Evolutionary conservation across 2,888 invertebrate genomes (phyloP), one percentile per base, ranked within the genome.

Genomic region (Drosophila anomalipes): DNA sequence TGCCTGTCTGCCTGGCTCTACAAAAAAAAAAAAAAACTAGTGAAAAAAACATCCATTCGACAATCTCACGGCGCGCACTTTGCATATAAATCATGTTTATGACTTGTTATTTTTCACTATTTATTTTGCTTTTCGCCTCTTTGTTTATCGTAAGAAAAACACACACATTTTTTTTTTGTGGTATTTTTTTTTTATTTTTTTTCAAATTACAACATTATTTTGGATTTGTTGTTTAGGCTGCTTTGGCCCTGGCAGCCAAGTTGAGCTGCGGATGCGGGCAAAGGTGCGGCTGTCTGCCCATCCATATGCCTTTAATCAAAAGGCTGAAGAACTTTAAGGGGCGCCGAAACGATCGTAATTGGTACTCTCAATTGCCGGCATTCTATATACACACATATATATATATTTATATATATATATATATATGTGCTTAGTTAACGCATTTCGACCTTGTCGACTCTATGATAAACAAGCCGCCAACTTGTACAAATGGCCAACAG

Each of bases 61-160:
- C 62, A 59, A 67, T 44, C 77, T 83, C 72, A 66, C 59, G 76
- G 74, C 69, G 82, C 87, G 83, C 82, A 87, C 91, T 87, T 89
- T 89, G 90, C 88, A 89, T 87, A 89, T 91, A 87, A 87, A 87
- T 87, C 91, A 87, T 89, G 82, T 85, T 87, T 91, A 91, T 91
- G 91, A 89, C 81, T 91, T 84, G 83, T 87, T 89, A 85, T 87
- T 87, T 89, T 90, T 90, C 83, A 85, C 85, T 85, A 80, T 89
- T 91, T 89, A 84, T 89, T 82, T 90, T 75, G 49, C 77, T 86
- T 73, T 83, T 86, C 58, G 70, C 77, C 72, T 75, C 57, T 81
- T 85, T 89, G 83, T 85, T 85, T 87, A 77, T 82, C 70, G 87
- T 54, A 54, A 39, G 74, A 74, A 75, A 70, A 79, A 71, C 72